A percentile compares a stretch with the other conserved stretches of the same genome.
Evolutionary conservation across 92 coral and sea anemone genomes (phyloP).

Genomic region (Chrysogorgia sp.): DNA sequence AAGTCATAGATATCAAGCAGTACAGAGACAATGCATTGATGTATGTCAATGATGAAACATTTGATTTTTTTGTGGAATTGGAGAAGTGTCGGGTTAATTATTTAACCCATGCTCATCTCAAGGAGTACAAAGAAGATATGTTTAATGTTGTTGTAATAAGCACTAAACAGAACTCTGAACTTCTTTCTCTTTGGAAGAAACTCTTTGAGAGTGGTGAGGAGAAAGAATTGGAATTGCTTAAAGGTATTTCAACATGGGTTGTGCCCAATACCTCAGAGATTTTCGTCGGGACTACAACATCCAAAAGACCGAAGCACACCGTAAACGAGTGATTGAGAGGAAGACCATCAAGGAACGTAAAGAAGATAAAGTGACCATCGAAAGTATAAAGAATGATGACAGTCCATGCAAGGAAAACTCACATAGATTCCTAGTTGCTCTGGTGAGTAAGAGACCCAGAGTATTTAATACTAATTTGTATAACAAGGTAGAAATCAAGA

Average conservation of each 20-base stretch:
- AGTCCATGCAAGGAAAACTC: conserved; percentile 20
- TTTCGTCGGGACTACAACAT: conserved; percentile 56
- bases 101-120: conserved; percentile 40
- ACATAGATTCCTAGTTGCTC: conserved; percentile 33
- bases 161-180: conserved; percentile 13
- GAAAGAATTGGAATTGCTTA: conserved; percentile 29
- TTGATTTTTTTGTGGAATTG: conserved; percentile 41
- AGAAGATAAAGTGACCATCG: conserved; percentile 37
- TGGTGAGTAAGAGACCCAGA: conserved; percentile 26
- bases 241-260: conserved; percentile 56
- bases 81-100: conserved; percentile 37
- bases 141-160: conserved; percentile 7
- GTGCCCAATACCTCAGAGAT: conserved; percentile 52
- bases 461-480: conserved; percentile 48
- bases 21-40: conserved; percentile 43
- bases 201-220: conserved; percentile 5
- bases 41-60: conserved; percentile 41
- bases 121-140: conserved; percentile 33
- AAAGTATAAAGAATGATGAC: conserved; percentile 41
- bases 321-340: conserved; percentile 51
- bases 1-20: conserved; percentile 46
- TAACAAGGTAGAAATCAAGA: conserved; percentile 41
- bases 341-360: conserved; percentile 18
- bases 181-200: not conserved
- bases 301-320: conserved; percentile 49